Conservation (phyloP, 2,113 vertebrate genomes). For the Hypomesus transpacificus region DNA sequence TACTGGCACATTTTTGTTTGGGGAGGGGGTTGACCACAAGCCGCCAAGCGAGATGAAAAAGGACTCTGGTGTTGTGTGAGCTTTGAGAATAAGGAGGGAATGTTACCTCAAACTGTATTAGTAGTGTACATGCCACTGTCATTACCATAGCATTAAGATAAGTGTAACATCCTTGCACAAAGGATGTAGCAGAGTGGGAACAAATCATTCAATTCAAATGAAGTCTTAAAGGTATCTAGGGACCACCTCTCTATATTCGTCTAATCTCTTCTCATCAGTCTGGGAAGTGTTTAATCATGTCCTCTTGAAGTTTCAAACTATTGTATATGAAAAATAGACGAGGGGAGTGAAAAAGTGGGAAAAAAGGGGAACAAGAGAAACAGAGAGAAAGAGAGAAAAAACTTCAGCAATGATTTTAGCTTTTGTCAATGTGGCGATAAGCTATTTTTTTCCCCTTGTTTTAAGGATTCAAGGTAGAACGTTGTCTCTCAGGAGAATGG, state of each 20-base stretch:
- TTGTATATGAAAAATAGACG: no score
- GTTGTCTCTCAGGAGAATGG: constrained; percentile 35
- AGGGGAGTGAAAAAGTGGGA: no score
- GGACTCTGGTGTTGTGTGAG: no score
- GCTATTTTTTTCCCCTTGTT: neutral
- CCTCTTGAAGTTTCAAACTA: neutral
- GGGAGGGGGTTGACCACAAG: no score
- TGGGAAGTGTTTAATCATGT: neutral
- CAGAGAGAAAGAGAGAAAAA: neutral
- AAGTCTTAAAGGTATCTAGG: neutral
- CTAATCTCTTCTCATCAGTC: neutral
- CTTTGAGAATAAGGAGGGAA: no score
- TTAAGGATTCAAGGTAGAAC: constrained; percentile 8
- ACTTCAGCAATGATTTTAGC: neutral
- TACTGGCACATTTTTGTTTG: no score
- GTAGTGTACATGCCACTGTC: neutral
- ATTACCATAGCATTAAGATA: neutral
- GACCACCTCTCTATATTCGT: neutral
- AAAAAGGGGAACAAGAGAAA: no score
- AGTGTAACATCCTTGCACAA: neutral
- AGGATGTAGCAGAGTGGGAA: neutral
- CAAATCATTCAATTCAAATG: neutral
- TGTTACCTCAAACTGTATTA: no score
- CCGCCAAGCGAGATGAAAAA: no score
- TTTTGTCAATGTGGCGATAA: constrained; percentile 2